These are phyloP conservation scores for Bursaphelenchus okinawaensis DNA, from an alignment of 2,888 invertebrate species.

Conservation along the genomic window DNA sequence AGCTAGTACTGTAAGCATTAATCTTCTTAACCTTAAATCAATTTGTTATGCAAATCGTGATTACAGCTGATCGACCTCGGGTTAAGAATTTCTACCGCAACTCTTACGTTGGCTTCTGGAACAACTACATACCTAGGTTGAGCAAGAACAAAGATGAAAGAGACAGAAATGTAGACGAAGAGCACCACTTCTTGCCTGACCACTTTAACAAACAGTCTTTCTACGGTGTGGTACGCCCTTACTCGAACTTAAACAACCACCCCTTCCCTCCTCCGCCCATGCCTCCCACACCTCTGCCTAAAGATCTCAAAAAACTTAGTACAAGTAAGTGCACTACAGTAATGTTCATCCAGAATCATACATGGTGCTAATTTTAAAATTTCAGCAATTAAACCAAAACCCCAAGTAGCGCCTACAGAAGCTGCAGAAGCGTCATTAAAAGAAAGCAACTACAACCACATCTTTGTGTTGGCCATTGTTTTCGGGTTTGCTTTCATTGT, in stretches of 20 bases:
- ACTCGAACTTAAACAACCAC: conserved; percentile 39
- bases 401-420: neutral
- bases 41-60: neutral
- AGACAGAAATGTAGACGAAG: conserved; percentile 35
- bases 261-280: conserved; percentile 56
- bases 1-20: too few relatives aligned
- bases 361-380: conserved; percentile 3
- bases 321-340: conserved; percentile 7
- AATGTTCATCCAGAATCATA: too few relatives aligned
- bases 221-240: conserved; percentile 51
- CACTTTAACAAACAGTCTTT: conserved; percentile 49
- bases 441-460: conserved; percentile 21
- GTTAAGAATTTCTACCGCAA: conserved; percentile 56
- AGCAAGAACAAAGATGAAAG: conserved; percentile 33
- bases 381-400: neutral
- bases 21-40: neutral
- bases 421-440: neutral
- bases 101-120: conserved; percentile 55
- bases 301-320: conserved; percentile 9
- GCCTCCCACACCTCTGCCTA: conserved; percentile 48
- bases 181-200: conserved; percentile 49
- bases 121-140: conserved; percentile 49
- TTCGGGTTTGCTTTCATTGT: conserved; percentile 49
- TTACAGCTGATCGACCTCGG: conserved; percentile 46
- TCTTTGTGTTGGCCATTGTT: conserved; percentile 43